Evolutionary conservation across 2,888 invertebrate species (phyloP), one percentile per base, ranked within the genome.

Genomic region (Myathropa florea): DNA sequence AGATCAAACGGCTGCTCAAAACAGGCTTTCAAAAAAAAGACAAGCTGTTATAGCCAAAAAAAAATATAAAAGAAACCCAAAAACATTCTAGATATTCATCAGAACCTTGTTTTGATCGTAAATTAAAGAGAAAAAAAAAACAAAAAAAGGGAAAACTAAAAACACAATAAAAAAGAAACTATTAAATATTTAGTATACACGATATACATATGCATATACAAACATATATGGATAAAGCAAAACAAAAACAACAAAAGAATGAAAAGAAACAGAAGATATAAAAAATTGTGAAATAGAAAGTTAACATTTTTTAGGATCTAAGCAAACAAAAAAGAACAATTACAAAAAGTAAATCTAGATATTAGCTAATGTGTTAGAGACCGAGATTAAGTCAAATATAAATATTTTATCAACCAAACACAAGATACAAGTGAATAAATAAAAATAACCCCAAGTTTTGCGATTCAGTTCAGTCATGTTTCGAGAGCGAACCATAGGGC

Each of bases 211-310:
- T 71, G 24, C 36, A 77, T 59, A 59, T 68, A 72, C 18, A 60
- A 72, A 75, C 79, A 61, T 53, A 68, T 59, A 76, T 36, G 70
- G 60, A 59, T 57, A 84, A 73, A 71, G 84, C 78, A 82, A 28
- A n/a, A n/a, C n/a, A n/a, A n/a, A n/a, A n/a, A n/a, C n/a, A n/a
- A n/a, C n/a, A n/a, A n/a, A n/a, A 73, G 24, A 55, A 79, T 61
- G 61, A 81, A 80, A 57, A 61, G 79, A 75, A 84, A 67, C 75
- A 78, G 79, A 90, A 90, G 88, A 88, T 88, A 88, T 88, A 89
- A 81, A 83, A 90, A 91, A 90, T 90, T 91, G 91, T 91, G 91
- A 91, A 91, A 91, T 91, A 91, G 90, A 91, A 91, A 91, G 91
- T 91, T 91, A 91, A 91, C 91, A 91, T 92, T 84, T 84, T 91